Conservation (phyloP, 2,113 vertebrate species). For the Thunnus maccoyii region DNA sequence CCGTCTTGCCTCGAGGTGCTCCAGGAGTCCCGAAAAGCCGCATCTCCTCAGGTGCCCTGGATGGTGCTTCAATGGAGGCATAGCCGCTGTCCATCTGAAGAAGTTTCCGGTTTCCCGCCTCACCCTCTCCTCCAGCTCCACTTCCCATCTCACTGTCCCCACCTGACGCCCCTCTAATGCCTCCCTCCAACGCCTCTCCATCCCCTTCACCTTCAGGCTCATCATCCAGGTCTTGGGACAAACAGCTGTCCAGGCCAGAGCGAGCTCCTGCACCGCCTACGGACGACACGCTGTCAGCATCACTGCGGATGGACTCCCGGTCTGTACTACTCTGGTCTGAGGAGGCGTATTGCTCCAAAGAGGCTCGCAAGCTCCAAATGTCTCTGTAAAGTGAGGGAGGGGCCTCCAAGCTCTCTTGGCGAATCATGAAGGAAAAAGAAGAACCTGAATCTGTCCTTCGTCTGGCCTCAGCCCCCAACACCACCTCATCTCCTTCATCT, state of each 20-base stretch:
- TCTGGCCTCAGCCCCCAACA: constrained; percentile 68
- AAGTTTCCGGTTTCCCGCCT: constrained; percentile 90
- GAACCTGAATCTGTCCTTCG: constrained; percentile 53
- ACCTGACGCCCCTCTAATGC: constrained; percentile 52
- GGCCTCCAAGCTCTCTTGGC: constrained; percentile 79
- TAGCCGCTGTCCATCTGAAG: constrained; percentile 99
- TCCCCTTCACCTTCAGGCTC: constrained; percentile 80
- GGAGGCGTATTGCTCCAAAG: constrained; percentile 92
- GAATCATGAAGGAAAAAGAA: constrained; percentile 55
- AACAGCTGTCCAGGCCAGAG: constrained; percentile 77
- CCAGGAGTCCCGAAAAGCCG: constrained; percentile 80
- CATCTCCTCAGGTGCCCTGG: constrained; percentile 87
- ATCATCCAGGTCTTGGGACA: constrained; percentile 88
- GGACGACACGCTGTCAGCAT: constrained; percentile 92
- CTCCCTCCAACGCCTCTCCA: constrained; percentile 47
- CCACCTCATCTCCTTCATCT: constrained; percentile 65
- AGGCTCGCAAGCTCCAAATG: constrained; percentile 96
- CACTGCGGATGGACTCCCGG: constrained; percentile 92
- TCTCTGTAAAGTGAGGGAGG: constrained; percentile 89
- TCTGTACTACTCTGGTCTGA: constrained; percentile 94
- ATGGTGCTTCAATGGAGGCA: constrained; percentile 94
- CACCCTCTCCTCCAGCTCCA: constrained; percentile 80
- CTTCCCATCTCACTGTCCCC: constrained; percentile 63
- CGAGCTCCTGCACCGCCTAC: constrained; percentile 75
- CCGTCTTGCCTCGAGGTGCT: constrained; percentile 86